Evolutionary conservation across 2,888 invertebrate genomes (phyloP), one percentile per base, ranked within the genome.

Genomic region (Drosophila sordidula): DNA sequence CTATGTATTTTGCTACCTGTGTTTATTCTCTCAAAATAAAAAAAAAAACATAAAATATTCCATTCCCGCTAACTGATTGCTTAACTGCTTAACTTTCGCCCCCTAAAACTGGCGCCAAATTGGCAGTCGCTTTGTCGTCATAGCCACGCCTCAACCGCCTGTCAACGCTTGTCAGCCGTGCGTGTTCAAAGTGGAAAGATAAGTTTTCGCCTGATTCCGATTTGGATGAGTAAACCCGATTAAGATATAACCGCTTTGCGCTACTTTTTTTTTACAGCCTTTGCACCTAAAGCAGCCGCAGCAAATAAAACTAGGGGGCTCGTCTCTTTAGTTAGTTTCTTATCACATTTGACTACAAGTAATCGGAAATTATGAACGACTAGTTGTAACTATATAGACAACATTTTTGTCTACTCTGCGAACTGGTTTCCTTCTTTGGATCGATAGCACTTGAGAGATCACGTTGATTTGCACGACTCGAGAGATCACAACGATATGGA

Each of bases 261-360:
- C 70, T 34, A 52, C 47, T 52, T 68, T 18, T 68, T 18, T 63
- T 22, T 42, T 29, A 39, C 32, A 25, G 25, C 47, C 47, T 18
- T 32, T 6, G 6, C 9, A 38, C 14, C 2, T 3, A n/a, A 38
- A 6, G 34, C 18, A 34, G 9, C 18, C 5, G 11, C 41, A 25
- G 34, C n/a, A 26, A 26, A 22, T 12, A 41, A 50, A 29, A 49
- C 25, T 29, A 25, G 25, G 74, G 76, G 82, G 88, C 80, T 88
- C 87, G 88, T 68, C 80, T 69, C 29, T 26, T 44, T 44, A 47
- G 47, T 50, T 59, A 58, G 42, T 46, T 25, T 41, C 58, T 72
- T 80, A 80, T 62, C 76, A 49, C 11, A 11, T 38, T 47, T 14
- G 8, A 8, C 0, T 26, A 55, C 25, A 14, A 34, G 5, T 11